phyloP scores from a whole-genome alignment of 2,113 vertebrate species.

The Pandion haliaetus region DNA sequence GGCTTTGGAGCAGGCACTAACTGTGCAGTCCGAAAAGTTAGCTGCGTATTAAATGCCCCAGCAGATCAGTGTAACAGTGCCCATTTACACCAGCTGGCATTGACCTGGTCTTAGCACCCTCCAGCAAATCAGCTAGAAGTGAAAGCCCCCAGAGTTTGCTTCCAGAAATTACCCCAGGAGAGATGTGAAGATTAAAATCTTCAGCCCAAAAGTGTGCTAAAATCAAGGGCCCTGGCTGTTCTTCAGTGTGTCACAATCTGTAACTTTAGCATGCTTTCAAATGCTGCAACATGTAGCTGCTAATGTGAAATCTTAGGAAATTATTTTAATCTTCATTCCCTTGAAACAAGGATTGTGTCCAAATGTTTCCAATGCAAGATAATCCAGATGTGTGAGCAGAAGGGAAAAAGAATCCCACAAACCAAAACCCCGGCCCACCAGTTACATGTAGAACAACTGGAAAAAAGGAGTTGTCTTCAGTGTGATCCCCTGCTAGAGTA shows the following conservation, averaged over 20 bases:
- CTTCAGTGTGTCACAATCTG: not conserved
- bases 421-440: not conserved
- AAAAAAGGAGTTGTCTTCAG: not conserved
- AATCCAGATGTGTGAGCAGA: not conserved
- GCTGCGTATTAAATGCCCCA: not conserved
- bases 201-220: not conserved
- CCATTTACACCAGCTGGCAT: not conserved
- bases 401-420: not conserved
- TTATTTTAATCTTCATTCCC: not conserved
- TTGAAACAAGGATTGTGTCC: not conserved
- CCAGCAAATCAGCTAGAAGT: not conserved
- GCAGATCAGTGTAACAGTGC: not conserved
- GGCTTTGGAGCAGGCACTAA: not conserved
- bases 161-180: not conserved
- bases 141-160: not conserved
- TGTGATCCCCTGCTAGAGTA: not conserved
- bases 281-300: not conserved
- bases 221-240: not conserved
- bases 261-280: not conserved
- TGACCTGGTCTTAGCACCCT: not conserved
- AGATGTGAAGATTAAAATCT: not conserved
- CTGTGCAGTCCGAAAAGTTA: not conserved
- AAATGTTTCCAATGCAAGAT: not conserved
- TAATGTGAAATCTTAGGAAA: not conserved
- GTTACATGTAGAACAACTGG: not conserved